Evolutionary conservation across 2,113 vertebrate species (phyloP).

Genomic region (Calypte anna): DNA sequence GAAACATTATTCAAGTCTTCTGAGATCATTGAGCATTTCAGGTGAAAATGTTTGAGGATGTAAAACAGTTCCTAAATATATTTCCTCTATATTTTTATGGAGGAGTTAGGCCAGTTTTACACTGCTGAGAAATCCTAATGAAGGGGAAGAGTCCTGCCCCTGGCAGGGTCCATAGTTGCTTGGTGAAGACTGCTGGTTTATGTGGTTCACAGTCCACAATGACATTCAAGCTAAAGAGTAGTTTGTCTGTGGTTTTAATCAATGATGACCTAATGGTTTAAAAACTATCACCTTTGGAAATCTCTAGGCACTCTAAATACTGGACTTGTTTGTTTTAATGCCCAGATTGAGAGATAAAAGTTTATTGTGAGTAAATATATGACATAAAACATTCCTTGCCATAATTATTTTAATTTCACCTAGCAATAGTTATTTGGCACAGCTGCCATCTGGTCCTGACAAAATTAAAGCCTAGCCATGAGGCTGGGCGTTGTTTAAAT

Average conservation of each 20-base stretch:
- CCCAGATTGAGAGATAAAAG: neutral
- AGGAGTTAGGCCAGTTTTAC: neutral
- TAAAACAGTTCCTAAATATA: neutral
- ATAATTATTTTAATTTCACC: conserved; percentile 34
- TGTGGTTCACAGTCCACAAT: neutral
- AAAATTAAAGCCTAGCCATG: neutral
- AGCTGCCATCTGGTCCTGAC: neutral
- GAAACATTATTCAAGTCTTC: neutral
- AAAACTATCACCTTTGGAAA: neutral
- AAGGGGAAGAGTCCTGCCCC: neutral
- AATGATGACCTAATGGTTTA: neutral
- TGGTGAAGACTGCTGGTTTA: neutral
- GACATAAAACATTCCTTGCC: neutral
- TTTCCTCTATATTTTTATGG: neutral
- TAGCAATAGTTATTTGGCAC: neutral
- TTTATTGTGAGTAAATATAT: neutral
- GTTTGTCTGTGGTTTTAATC: neutral
- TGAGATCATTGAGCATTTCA: neutral
- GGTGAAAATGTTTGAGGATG: neutral
- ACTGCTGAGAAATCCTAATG: neutral
- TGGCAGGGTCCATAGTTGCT: neutral
- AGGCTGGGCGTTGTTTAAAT: neutral
- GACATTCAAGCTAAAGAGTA: neutral
- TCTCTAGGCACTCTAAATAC: neutral
- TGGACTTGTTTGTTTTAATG: neutral